Evolutionary conservation across 2,797 vertebrate species (phyloP), one percentile per base, ranked within the genome.

Genomic region (Acrossocheilus wenchowensis): DNA sequence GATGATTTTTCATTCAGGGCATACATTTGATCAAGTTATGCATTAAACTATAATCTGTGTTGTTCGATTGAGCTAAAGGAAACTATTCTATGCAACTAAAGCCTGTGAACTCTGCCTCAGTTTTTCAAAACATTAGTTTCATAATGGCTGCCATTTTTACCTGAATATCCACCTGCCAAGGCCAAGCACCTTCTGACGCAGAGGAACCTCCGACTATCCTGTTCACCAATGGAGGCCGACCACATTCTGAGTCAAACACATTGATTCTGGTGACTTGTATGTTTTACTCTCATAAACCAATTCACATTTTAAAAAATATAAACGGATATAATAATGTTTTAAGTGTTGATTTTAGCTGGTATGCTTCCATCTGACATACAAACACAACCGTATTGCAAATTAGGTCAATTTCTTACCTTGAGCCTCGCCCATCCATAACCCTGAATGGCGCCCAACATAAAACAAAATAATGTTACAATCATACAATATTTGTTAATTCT

Each of bases 81-180:
- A 81, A 39, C 26, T 36, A n/a, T 1, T 60, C 4, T 26, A 2
- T 45, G 41, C 15, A 81, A 36, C 11, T 15, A 6, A 64, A 30
- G 7, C 23, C 14, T n/a, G 5, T 26, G 54, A 43, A 62, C 39
- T n/a, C 17, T 34, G n/a, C 54, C 3, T 69, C 30, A 69, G 5
- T 19, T 48, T 52, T 41, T 19, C 60, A 77, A 41, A 54, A 66
- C 30, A 5, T 41, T 23, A 36, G 21, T 60, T 71, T 72, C 48
- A 71, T 10, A 80, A 85, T 36, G 14, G 14, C 78, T 21, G 34
- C 34, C 43, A 34, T 78, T 66, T 12, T 84, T 87, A 95, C 94
- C 93, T 96, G 95, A 43, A 96, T 85, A 62, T 95, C 95, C 64
- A 95, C 94, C 90, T 95, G 95, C 96, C 96, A 96, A 0, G 96